Base-by-base conservation (phyloP, 2,113 vertebrate genomes). In the Steatornis caripensis region DNA sequence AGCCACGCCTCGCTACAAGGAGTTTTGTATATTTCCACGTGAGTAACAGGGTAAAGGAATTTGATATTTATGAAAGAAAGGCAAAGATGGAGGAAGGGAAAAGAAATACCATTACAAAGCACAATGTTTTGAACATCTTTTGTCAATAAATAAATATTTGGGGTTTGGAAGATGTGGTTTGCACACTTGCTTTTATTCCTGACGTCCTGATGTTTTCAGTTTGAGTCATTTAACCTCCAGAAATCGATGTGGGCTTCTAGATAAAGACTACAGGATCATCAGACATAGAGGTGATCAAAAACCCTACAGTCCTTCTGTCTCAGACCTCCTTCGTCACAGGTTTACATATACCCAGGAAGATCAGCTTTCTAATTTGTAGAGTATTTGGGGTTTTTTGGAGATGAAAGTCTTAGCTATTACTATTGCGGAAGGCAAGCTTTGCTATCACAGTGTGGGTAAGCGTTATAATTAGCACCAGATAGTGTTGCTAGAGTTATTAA, bases 391-490 rank as follows among this genome's bases (percentile, higher is more conserved):
- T 85, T 66, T 82, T 95, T 72, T 65, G n/a, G 32, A 90, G 78
- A 85, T 87, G 87, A 95, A 93, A 91, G 70, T 39, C 26, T 39
- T 83, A 91, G 74, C 29, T 87, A 61, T 88, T 85, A 61, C 53
- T 37, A 72, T 34, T 89, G n/a, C 84, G 93, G 71, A 86, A 88
- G 58, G 84, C 82, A 96, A 83, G 91, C 62, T 89, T 80, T 76
- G 41, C 49, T 57, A 69, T 90, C 75, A 86, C 66, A 77, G 78
- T 34, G 30, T 27, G 53, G 54, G 43, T 43, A 94, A 79, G 62
- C 26, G 62, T 46, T 90, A n/a, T 88, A 91, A 95, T 93, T 92
- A 90, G 37, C 34, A 54, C 22, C 71, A 90, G 87, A 87, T 12
- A 96, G 6, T 0, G 0, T 49, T 92, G 64, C 43, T 62, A n/a